A percentile compares a stretch with the other conserved stretches of the same genome.
Evolutionary conservation across 2,888 invertebrate genomes (phyloP).

Genomic region (Chironomus riparius): DNA sequence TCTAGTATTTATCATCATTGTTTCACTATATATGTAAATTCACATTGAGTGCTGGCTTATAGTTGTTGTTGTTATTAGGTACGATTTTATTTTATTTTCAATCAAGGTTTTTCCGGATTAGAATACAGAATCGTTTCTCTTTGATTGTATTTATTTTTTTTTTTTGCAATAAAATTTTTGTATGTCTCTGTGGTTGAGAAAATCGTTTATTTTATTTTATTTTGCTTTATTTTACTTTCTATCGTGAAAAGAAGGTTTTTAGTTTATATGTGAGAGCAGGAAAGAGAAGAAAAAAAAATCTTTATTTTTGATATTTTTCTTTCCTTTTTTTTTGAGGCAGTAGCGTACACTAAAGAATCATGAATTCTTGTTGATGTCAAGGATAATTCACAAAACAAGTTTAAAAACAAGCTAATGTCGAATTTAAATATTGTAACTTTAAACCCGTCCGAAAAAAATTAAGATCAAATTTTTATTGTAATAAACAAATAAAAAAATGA

Average conservation of each 20-base stretch:
- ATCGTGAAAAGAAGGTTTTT: background rate
- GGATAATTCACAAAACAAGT: background rate
- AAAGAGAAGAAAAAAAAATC: background rate
- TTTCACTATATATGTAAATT: no score
- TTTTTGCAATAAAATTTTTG: background rate
- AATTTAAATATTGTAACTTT: no score
- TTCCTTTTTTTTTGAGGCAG: background rate
- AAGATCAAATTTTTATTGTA: background rate
- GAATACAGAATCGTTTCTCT: constrained; percentile 11
- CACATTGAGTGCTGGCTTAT: no score
- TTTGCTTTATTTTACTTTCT: constrained; percentile 11
- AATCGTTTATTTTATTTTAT: background rate
- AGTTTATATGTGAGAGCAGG: background rate
- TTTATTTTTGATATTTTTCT: background rate
- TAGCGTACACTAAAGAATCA: background rate
- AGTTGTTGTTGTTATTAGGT: background rate
- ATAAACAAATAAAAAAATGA: background rate
- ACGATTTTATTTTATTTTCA: background rate
- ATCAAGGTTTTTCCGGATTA: constrained; percentile 27
- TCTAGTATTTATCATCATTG: no score
- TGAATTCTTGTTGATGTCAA: background rate
- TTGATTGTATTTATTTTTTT: background rate
- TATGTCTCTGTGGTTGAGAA: background rate
- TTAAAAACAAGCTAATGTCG: no score
- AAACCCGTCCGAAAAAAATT: no score